These are phyloP conservation scores for Pegoplata infirma DNA, from an alignment of 2,888 invertebrate species.

Conservation along the genomic window DNA sequence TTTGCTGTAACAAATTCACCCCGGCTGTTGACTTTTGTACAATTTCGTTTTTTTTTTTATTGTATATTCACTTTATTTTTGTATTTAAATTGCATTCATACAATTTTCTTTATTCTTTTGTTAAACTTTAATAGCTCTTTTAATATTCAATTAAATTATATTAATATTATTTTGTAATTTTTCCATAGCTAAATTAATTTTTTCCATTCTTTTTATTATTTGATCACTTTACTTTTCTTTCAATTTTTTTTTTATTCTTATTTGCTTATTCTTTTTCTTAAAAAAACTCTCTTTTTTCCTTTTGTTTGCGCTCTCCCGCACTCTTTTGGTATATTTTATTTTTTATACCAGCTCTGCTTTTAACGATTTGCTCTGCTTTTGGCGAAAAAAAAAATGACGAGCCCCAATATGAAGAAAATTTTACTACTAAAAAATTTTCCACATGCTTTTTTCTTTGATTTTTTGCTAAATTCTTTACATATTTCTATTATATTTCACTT, in stretches of 20 bases:
- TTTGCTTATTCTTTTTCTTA: conserved; percentile 50
- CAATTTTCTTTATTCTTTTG: conserved; percentile 14
- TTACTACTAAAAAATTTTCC: conserved; percentile 46
- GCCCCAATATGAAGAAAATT: conserved; percentile 59
- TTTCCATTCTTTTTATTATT: conserved; percentile 37
- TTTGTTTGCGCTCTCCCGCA: conserved; percentile 36
- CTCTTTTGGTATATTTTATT: conserved; percentile 48
- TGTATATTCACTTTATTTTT: conserved; percentile 9
- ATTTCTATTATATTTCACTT: conserved; percentile 32
- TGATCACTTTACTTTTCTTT: conserved; percentile 38
- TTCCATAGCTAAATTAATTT: conserved; percentile 30
- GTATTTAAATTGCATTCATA: conserved; percentile 4
- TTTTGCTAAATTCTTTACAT: conserved; percentile 11
- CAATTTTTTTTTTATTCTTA: conserved; percentile 45
- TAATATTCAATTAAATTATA: conserved; percentile 56
- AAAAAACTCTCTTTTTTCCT: conserved; percentile 40
- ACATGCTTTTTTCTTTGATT: conserved; percentile 46
- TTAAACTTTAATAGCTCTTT: conserved; percentile 50
- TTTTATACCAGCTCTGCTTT: conserved; percentile 37
- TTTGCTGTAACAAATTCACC: conserved; percentile 44
- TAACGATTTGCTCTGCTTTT: conserved; percentile 38
- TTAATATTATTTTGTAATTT: conserved; percentile 51
- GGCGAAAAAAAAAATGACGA: conserved; percentile 59
- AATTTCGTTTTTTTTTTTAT: conserved; percentile 17
- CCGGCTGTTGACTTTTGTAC: conserved; percentile 52